Base-by-base conservation (phyloP, 1,140 invertebrate genomes). In the Dendroctonus valens region DNA sequence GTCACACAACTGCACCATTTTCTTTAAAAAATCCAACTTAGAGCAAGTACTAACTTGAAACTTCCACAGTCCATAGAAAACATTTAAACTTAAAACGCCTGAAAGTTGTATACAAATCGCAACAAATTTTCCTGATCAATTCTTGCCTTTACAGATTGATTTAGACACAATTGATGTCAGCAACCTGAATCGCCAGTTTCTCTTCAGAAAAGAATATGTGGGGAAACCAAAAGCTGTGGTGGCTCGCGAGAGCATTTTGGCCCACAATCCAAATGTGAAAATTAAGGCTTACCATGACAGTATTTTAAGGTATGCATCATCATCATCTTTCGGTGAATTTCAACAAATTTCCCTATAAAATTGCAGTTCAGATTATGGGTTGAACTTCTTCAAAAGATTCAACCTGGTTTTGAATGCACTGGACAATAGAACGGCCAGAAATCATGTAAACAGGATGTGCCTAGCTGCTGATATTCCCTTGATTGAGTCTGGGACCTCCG, bases 141-240 rank as follows among this genome's bases (percentile, higher is more conserved):
- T 26, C 26, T 26, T 26, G 3, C 26, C 44, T 11, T 55, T 55
- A 9, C 64, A 98, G 96, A 97, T 99, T 81, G 98, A 99, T 85
- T 85, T 99, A 75, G 98, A 99, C 78, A 99, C 96, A 4, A 99
- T 99, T 76, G 97, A 99, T 83, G 91, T 99, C n/a, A 98, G 94
- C 79, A 99, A 99, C 78, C 83, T 99, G 41, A 99, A 99, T 79
- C 85, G 98, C 11, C 98, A 99, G 78, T 99, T 99, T 81, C 79
- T 99, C 4, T 99, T 99, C 78, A 91, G 96, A 76, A 95, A 95
- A 75, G 90, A 97, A 75, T 97, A 99, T 86, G 96, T 99, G 69
- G 96, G 96, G 5, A 96, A 97, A 80, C 93, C 96, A 3, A 99
- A 99, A 82, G 89, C 91, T 0, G 81, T 86, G 42, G 91, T 94